These are phyloP conservation scores for Narcine bancroftii DNA, from an alignment of 2,113 vertebrate species.

Conservation along the genomic window DNA sequence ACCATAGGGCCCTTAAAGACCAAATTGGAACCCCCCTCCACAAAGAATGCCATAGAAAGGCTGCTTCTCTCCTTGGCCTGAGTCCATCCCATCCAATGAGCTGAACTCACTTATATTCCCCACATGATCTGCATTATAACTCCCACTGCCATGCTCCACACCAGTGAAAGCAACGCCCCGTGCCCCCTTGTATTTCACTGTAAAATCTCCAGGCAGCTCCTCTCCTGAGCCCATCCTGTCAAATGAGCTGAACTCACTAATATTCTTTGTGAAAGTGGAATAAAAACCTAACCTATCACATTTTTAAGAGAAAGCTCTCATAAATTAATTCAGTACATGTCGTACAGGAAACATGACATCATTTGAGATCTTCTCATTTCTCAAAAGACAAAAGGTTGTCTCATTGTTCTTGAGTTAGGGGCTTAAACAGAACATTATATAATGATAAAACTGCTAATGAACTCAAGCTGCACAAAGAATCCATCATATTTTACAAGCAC, in stretches of 20 bases:
- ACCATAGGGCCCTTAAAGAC: background rate
- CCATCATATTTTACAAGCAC: conserved; percentile 46
- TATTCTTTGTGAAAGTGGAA: background rate
- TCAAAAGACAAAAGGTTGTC: conserved; percentile 51
- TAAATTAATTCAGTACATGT: conserved; percentile 45
- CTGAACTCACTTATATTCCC: background rate
- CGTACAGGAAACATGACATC: conserved; percentile 65
- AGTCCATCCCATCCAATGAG: too few relatives aligned
- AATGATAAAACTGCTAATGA: conserved; percentile 59
- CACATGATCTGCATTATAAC: too few relatives aligned
- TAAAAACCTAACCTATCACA: background rate
- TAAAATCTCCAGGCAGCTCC: too few relatives aligned
- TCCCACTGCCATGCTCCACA: too few relatives aligned
- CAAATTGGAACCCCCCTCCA: background rate
- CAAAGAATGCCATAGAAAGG: too few relatives aligned
- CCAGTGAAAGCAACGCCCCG: too few relatives aligned
- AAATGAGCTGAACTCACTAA: background rate
- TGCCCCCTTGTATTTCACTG: too few relatives aligned
- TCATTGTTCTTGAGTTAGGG: conserved; percentile 55
- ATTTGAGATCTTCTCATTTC: conserved; percentile 50
- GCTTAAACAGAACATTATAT: conserved; percentile 67
- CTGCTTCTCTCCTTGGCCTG: background rate
- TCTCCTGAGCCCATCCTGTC: background rate
- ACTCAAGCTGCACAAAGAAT: conserved; percentile 51
- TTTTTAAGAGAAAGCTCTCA: conserved; percentile 18